Evolutionary conservation across 2,113 vertebrate genomes (phyloP).

Genomic region (Falco punctatus): DNA sequence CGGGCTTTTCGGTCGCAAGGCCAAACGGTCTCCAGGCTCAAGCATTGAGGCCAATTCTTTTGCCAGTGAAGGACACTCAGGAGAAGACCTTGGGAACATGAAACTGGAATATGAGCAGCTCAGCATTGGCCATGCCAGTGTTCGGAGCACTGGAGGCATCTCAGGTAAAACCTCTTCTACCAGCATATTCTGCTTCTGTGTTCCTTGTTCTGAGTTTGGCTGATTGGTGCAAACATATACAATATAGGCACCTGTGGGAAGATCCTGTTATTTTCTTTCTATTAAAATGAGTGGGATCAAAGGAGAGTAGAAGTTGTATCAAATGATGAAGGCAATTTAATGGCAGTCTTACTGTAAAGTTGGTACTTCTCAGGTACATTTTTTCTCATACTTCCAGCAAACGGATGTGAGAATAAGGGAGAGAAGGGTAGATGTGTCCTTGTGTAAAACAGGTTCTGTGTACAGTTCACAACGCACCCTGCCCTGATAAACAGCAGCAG

Average conservation of each 20-base stretch:
- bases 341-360: background rate
- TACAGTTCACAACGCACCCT: background rate
- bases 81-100: constrained; percentile 63
- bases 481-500: background rate
- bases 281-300: background rate
- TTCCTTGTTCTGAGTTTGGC: background rate
- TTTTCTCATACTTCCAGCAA: background rate
- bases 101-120: constrained; percentile 48
- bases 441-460: background rate
- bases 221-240: background rate
- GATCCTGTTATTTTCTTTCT: background rate
- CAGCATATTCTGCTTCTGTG: background rate
- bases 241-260: background rate
- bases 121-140: constrained; percentile 9
- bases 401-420: background rate
- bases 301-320: background rate
- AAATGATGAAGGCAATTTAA: background rate
- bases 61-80: constrained; percentile 63
- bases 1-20: constrained; percentile 56
- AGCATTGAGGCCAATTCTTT: constrained; percentile 49
- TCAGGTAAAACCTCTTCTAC: constrained; percentile 70
- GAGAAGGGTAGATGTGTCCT: background rate
- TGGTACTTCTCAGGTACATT: background rate
- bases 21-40: constrained; percentile 43
- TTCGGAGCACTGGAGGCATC: constrained; percentile 41